These are phyloP conservation scores for Merluccius polli DNA, from an alignment of 2,797 vertebrate genomes.

Conservation along the genomic window DNA sequence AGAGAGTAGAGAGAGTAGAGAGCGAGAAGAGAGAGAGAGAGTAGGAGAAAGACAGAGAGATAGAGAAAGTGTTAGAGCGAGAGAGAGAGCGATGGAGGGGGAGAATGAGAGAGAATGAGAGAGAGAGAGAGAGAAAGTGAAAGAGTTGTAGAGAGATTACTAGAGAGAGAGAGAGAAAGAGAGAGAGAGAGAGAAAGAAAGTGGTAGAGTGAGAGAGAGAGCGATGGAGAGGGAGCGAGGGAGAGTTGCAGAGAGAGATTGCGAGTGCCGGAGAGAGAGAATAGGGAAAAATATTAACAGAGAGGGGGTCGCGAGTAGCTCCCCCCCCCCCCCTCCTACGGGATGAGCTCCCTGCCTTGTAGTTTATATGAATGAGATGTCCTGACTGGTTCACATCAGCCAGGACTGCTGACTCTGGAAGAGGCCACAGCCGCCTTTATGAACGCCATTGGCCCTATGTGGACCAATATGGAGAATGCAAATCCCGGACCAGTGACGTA, in stretches of 20 bases:
- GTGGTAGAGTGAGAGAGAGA: too few relatives aligned
- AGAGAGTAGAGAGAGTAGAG: background rate
- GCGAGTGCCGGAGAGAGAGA: slow-evolving; percentile 12
- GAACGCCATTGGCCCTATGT: background rate
- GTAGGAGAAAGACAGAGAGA: background rate
- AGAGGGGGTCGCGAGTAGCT: background rate
- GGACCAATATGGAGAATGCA: too few relatives aligned
- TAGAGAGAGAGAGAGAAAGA: background rate
- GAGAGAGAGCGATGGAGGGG: too few relatives aligned
- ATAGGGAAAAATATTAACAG: slow-evolving; percentile 13
- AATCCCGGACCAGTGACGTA: too few relatives aligned
- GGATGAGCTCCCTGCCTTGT: slow-evolving; percentile 46
- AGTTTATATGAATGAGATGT: slow-evolving; percentile 45
- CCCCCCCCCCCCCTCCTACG: slow-evolving; percentile 17
- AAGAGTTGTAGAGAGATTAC: background rate
- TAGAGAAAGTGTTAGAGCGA: too few relatives aligned
- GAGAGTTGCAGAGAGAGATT: slow-evolving; percentile 14
- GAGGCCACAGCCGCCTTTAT: slow-evolving; percentile 49
- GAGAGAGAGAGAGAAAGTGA: background rate
- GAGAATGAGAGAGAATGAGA: background rate
- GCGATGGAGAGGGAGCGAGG: too few relatives aligned
- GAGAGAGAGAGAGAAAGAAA: background rate
- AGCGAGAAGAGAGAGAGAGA: background rate
- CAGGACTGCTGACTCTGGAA: slow-evolving; percentile 43
- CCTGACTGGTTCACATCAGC: slow-evolving; percentile 57